A percentile compares a stretch with the other conserved stretches of the same genome.
Conservation (phyloP, 2,888 invertebrate genomes). For the Galerucella nymphaeae region DNA sequence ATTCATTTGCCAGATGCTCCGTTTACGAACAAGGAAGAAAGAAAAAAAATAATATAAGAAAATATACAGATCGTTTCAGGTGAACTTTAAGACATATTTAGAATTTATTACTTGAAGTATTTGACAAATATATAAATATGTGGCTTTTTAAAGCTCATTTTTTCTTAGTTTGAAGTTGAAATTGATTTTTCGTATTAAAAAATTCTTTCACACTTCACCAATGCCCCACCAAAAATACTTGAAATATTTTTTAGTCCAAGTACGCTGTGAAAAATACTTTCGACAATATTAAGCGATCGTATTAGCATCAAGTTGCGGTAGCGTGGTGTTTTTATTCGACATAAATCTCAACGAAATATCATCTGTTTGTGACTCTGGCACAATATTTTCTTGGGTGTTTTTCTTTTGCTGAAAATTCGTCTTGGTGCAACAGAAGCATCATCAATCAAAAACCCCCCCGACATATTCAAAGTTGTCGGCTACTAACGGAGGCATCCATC, state of each 20-base stretch:
- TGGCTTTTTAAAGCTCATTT: no score
- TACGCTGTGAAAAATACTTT: no score
- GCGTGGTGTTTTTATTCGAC: conserved; percentile 26
- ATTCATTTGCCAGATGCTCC: conserved; percentile 22
- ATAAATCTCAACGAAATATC: conserved; percentile 33
- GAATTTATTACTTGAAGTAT: background rate
- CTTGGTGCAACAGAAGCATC: conserved; percentile 31
- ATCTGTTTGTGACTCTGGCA: conserved; percentile 30
- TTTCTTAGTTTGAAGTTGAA: no score
- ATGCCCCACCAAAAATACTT: no score
- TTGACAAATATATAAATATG: background rate
- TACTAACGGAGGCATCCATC: conserved; percentile 32
- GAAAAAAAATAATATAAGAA: background rate
- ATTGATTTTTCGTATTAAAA: no score
- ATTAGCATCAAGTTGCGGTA: background rate
- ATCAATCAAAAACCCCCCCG: conserved; percentile 34
- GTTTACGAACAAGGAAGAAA: background rate
- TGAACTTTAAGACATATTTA: background rate
- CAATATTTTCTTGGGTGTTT: conserved; percentile 25
- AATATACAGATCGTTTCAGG: background rate
- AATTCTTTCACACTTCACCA: no score
- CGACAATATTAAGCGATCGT: background rate
- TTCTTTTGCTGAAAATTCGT: conserved; percentile 34
- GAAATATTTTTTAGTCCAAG: no score
- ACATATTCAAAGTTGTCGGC: conserved; percentile 38